Base-by-base conservation (phyloP, 2,113 vertebrate genomes). In the Eonycteris spelaea region DNA sequence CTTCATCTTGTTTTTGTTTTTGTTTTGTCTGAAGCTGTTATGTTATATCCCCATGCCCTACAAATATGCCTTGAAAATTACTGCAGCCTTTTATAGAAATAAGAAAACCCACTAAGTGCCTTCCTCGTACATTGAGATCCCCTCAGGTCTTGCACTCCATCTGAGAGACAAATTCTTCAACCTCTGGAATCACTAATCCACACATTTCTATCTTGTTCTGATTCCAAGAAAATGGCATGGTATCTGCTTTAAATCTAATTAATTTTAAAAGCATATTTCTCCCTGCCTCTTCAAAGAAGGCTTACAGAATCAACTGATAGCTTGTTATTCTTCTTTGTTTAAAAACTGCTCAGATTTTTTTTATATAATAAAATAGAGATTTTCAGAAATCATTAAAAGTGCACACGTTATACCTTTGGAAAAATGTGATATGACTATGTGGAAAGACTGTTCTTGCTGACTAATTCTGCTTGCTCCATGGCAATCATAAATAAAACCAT, bases 391-490 rank as follows among this genome's bases (percentile, higher is more conserved):
- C 18, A 51, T 57, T 71, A 38, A 7, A 35, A 33, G n/a, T 0
- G 7, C 14, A 6, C 2, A 4, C 5, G n/a, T 68, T 33, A n/a
- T 24, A 24, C 28, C 38, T 43, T 33, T 80, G 19, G 26, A 53
- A 15, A 43, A 43, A 26, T 14, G 0, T 8, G 18, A 38, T 33
- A 18, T 7, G 33, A 7, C 35, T 14, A 7, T 0, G 4, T n/a
- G 7, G 57, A 10, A 70, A 30, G 88, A 24, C 9, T 4, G 18
- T 30, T 22, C 21, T 12, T 40, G 57, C 12, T 8, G 57, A 57
- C 19, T 21, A 55, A 9, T 3, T 14, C 5, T 1, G 26, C 26
- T 1, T 30, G 30, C 30, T 45, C 40, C 15, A 1, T 35, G 10
- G 38, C n/a, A 7, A 5, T 26, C 33, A 19, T 3, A 22, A 48